Conservation (phyloP, 2,113 vertebrate genomes). For the Formicarius rufipectus region DNA sequence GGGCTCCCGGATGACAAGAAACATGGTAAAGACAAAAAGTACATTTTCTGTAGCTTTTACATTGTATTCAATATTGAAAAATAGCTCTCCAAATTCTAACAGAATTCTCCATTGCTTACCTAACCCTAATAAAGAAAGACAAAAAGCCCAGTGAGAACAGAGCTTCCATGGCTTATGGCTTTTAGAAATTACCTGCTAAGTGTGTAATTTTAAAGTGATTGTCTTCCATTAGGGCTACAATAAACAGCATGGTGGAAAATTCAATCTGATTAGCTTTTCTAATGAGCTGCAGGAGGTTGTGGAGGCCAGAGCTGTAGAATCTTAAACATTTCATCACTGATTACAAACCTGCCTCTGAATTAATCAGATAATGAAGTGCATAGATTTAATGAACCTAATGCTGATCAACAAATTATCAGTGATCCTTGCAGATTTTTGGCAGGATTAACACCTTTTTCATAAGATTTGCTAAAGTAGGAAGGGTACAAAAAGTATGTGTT, state of each 20-base stretch:
- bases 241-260: slow-evolving; percentile 66
- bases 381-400: slow-evolving; percentile 50
- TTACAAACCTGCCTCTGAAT: slow-evolving; percentile 57
- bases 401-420: slow-evolving; percentile 48
- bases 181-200: slow-evolving; percentile 61
- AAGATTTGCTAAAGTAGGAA: background rate
- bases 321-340: slow-evolving; percentile 61
- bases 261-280: slow-evolving; percentile 64
- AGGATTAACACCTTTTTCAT: background rate
- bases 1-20: background rate
- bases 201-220: slow-evolving; percentile 65
- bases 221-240: slow-evolving; percentile 58
- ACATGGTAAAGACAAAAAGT: background rate
- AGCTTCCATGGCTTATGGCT: background rate
- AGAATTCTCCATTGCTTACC: background rate
- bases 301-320: slow-evolving; percentile 36
- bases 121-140: background rate
- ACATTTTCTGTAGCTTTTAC: background rate
- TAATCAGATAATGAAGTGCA: slow-evolving; percentile 60
- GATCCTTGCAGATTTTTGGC: background rate
- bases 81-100: background rate
- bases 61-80: background rate
- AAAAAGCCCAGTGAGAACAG: background rate
- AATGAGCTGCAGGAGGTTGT: slow-evolving; percentile 64
- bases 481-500: background rate